Percentiles rank a stretch among this genome's conserved stretches.
Evolutionary conservation across 2,113 vertebrate genomes (phyloP).

Genomic region (Probosciger aterrimus): DNA sequence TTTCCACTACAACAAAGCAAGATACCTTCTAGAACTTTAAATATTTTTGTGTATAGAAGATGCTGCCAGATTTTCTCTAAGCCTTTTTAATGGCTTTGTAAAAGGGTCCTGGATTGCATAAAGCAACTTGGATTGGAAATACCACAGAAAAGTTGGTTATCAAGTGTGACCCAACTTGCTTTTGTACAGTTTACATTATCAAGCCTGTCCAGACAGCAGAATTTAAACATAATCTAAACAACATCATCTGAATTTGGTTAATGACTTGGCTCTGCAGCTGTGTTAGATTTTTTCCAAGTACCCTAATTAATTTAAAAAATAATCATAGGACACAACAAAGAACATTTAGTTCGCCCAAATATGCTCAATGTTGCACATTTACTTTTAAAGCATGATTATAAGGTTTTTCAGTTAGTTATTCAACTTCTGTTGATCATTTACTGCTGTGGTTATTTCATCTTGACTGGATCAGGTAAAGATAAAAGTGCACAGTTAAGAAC

Average conservation of each 20-base stretch:
- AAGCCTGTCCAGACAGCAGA: not conserved
- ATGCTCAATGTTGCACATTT: not conserved
- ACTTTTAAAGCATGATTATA: not conserved
- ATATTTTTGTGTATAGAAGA: not conserved
- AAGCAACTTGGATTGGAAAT: not conserved
- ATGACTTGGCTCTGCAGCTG: not conserved
- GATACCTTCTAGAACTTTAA: not conserved
- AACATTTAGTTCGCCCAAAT: not conserved
- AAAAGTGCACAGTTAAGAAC: not conserved
- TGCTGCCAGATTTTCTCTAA: not conserved
- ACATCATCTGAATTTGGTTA: constrained; percentile 37
- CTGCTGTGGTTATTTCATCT: not conserved
- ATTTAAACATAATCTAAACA: constrained; percentile 8
- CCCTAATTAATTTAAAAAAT: not conserved
- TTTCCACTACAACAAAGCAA: not conserved
- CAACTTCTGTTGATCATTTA: not conserved
- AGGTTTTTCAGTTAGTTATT: not conserved
- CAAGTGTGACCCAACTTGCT: not conserved
- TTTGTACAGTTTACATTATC: constrained; percentile 17
- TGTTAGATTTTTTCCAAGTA: not conserved
- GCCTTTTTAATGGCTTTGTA: not conserved
- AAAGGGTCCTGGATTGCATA: not conserved
- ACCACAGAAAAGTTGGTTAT: not conserved
- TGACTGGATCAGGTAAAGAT: not conserved
- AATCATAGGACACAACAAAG: not conserved